Evolutionary conservation across 2,113 vertebrate genomes (phyloP), one percentile per base, ranked within the genome.

Genomic region (Rhegmatorhina hoffmannsi): DNA sequence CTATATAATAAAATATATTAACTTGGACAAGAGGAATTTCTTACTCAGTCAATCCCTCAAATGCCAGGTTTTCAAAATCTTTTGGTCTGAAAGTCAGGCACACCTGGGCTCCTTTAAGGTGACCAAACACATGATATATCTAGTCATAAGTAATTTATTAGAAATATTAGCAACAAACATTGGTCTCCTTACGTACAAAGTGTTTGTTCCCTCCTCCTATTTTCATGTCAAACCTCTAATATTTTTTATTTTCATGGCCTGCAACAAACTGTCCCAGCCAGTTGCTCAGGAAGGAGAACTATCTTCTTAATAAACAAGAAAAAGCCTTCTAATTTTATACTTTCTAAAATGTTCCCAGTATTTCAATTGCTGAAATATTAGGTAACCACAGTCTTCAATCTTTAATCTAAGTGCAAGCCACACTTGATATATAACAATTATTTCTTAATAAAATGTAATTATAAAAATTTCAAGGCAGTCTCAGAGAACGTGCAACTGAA

Each of bases 391-490:
- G 36, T 19, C 56, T 49, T 91, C 78, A 84, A 44, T 84, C 52
- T 87, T 73, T 46, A 91, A 84, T 64, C 44, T 59, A 76, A 85
- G 36, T 8, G 10, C 44, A 64, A 83, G 1, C 3, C 52, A 73
- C n/a, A 49, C 63, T 90, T 85, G 67, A 60, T 88, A 84, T 25
- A 9, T 53, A 86, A 79, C 67, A 74, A 86, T 85, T 89, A 87
- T 70, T 84, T 86, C 87, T 91, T 91, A 82, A 93, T 87, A 91
- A 96, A 89, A 90, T 31, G 8, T 25, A 95, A 91, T 43, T 84
- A 92, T 63, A 56, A 74, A 78, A 96, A 91, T 95, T 34, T 67
- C 62, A 55, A 89, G 44, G 53, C 82, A 79, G 18, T 87, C 81
- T 77, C 81, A 82, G 49, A n/a, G n/a, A 67, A 92, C 18, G 46